Conservation (phyloP, 2,888 invertebrate species). For the Cataglyphis rosenhaueri region DNA sequence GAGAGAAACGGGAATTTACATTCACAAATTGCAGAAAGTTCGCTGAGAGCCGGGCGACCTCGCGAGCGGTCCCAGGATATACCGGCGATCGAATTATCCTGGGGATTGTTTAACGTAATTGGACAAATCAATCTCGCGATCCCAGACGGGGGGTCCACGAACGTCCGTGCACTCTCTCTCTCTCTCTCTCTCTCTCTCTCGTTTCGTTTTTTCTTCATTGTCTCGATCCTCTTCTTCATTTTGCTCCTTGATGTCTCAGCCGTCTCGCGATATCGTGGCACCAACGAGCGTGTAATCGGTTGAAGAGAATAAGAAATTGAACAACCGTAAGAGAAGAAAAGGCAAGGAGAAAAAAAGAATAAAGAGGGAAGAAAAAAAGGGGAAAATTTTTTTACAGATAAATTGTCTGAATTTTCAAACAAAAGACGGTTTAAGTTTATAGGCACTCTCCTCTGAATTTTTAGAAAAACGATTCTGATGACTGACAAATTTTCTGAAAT, state of each 20-base stretch:
- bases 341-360: neutral
- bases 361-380: neutral
- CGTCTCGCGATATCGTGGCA: constrained; percentile 51
- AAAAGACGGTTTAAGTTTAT: too few relatives aligned
- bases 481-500: too few relatives aligned
- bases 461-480: too few relatives aligned
- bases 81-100: constrained; percentile 75
- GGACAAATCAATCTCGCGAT: constrained; percentile 81
- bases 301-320: constrained; percentile 45
- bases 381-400: neutral
- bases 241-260: constrained; percentile 45
- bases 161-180: constrained; percentile 49
- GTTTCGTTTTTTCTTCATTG: constrained; percentile 52
- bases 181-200: neutral
- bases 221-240: constrained; percentile 53
- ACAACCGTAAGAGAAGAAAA: neutral
- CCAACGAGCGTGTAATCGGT: constrained; percentile 65
- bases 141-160: constrained; percentile 71
- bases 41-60: constrained; percentile 55
- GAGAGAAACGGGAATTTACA: constrained; percentile 59
- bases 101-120: constrained; percentile 82
- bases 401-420: too few relatives aligned
- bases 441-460: too few relatives aligned
- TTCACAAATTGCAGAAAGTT: constrained; percentile 60
- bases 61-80: constrained; percentile 57